A percentile compares a stretch with the other conserved stretches of the same genome.
phyloP scores from a whole-genome alignment of 2,113 vertebrate genomes.

The Calidris pugnax region DNA sequence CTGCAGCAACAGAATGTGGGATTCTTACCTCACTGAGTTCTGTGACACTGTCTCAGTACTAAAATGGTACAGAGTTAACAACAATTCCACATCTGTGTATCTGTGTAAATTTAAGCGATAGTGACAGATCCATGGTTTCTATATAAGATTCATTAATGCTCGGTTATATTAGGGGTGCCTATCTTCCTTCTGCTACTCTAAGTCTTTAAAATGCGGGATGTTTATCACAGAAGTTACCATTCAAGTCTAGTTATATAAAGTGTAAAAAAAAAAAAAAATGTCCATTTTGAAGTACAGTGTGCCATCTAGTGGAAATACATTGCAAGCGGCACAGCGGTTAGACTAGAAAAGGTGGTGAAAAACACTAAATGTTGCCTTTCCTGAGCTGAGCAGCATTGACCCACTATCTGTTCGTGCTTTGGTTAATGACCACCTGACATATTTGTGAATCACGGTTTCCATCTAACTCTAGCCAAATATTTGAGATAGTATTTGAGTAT shows the following conservation, averaged over 20 bases:
- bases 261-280: neutral
- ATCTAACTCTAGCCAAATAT: neutral
- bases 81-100: neutral
- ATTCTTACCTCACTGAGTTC: neutral
- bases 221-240: neutral
- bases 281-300: slow-evolving; percentile 38
- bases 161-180: neutral
- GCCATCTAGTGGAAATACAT: slow-evolving; percentile 73
- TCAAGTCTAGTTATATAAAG: neutral
- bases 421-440: neutral
- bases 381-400: neutral
- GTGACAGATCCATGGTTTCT: neutral
- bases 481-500: neutral
- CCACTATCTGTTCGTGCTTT: neutral
- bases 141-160: neutral
- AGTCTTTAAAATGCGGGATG: neutral
- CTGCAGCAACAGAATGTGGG: neutral
- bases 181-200: neutral
- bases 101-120: neutral
- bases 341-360: neutral
- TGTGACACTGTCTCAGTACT: neutral
- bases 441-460: neutral
- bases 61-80: neutral
- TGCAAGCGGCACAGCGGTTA: neutral
- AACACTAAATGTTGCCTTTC: neutral